Base-by-base conservation (phyloP, 37 sponge, comb jelly and placozoan genomes). In the Diacarnus erythraeanus region DNA sequence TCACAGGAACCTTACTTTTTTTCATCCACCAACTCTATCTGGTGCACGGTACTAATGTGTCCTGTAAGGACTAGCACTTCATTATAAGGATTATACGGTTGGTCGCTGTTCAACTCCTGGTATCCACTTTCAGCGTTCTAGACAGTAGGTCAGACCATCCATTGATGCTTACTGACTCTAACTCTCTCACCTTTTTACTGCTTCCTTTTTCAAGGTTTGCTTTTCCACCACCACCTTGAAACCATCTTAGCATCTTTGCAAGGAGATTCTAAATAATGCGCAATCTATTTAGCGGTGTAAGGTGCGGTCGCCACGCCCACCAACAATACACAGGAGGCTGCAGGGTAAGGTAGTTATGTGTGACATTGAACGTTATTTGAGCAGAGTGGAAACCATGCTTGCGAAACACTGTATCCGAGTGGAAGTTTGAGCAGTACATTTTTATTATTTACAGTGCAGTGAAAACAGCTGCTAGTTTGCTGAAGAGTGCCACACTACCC, bases 1-100 rank as follows among this genome's bases (percentile, higher is more conserved):
- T 61, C 9, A 27, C 64, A 61, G 30, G 20, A 5, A 34, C 18
- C 71, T 71, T 58, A 73, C 91, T 78, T 74, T 0, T 63, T 57
- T 8, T 77, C 73, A 68, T 79, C 73, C 22, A 84, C 40, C 61
- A 36, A 54, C 4, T n/a, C 70, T 25, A 89, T 78, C 39, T 83
- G 79, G 39, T 73, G 75, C 30, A 89, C 84, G 58, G 76, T 37
- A 25, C 30, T 70, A 23, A n/a, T 47, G 76, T 89, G 89, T 2
- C 84, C 89, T 23, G 39, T 21, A 22, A 89, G 64, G 6, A 89
- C 59, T 43, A 25, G 1, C 6, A 74, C 89, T 38, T 85, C 90
- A 38, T 47, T 80, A 73, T 83, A 83, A 1, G 82, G 77, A 58
- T 81, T 90, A 31, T 37, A 59, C 21, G 75, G 84, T 59, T 89